Percentiles rank a stretch among this genome's conserved stretches.
phyloP scores from a whole-genome alignment of 1,140 invertebrate species.

The Calliphora vicina region DNA sequence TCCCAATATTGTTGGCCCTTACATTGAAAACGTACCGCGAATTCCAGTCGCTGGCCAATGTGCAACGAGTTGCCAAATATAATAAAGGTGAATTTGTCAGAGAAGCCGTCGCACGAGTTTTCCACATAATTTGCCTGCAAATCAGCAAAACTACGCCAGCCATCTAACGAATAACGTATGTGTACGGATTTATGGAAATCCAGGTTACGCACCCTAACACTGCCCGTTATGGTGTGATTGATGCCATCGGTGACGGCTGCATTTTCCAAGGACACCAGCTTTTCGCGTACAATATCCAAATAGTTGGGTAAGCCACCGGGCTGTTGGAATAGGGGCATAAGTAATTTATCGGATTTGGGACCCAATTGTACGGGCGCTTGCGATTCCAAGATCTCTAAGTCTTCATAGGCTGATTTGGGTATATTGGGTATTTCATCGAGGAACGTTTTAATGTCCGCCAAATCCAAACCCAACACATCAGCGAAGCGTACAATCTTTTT shows the following conservation, averaged over 20 bases:
- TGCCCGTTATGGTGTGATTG: constrained; percentile 81
- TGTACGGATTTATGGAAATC: constrained; percentile 91
- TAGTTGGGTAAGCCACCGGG: constrained; percentile 80
- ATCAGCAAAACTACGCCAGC: constrained; percentile 86
- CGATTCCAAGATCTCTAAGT: constrained; percentile 66
- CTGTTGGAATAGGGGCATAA: constrained; percentile 84
- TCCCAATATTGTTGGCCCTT: constrained; percentile 90
- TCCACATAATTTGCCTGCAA: constrained; percentile 82
- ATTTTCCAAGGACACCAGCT: constrained; percentile 85
- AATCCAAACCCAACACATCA: constrained; percentile 90
- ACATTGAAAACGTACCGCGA: constrained; percentile 84
- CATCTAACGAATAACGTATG: constrained; percentile 85
- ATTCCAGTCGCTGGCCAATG: constrained; percentile 78
- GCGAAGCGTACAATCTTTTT: constrained; percentile 97
- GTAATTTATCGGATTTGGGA: constrained; percentile 66
- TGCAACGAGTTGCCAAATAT: constrained; percentile 76
- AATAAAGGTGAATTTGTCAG: constrained; percentile 86
- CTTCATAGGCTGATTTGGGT: constrained; percentile 84
- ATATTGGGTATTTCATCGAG: constrained; percentile 88
- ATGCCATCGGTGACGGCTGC: constrained; percentile 76
- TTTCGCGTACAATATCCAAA: constrained; percentile 75
- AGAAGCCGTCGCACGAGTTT: constrained; percentile 91
- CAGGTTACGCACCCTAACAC: constrained; percentile 87
- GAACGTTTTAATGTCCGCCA: constrained; percentile 90
- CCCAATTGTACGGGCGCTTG: constrained; percentile 63